phyloP scores from a whole-genome alignment of 2,888 invertebrate species.

The Perdita meconis region DNA sequence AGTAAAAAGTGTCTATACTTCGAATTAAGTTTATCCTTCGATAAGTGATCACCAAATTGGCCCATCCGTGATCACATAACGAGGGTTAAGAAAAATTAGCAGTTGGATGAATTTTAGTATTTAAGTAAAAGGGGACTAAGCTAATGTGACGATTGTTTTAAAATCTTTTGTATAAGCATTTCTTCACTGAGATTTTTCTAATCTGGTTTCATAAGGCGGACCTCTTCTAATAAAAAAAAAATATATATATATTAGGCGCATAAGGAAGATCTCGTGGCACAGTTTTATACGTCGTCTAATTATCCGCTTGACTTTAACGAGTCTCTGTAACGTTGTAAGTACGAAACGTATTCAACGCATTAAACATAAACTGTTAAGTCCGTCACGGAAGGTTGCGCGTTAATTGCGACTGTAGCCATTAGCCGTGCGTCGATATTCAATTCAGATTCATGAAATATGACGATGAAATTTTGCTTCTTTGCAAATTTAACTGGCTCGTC shows the following conservation, averaged over 20 bases:
- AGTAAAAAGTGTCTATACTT: too few relatives aligned
- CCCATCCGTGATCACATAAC: too few relatives aligned
- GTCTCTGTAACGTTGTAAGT: background rate
- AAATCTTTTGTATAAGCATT: too few relatives aligned
- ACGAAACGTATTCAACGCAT: background rate
- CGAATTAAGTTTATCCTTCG: too few relatives aligned
- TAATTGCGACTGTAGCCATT: constrained; percentile 27
- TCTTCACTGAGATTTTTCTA: too few relatives aligned
- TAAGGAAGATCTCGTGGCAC: constrained; percentile 11
- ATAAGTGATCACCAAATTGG: too few relatives aligned
- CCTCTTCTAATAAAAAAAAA: too few relatives aligned
- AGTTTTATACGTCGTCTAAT: constrained; percentile 29
- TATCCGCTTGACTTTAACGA: constrained; percentile 12
- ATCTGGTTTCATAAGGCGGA: too few relatives aligned
- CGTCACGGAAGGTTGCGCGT: constrained; percentile 23
- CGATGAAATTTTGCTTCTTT: background rate
- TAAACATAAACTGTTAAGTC: constrained; percentile 5
- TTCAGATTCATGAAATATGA: background rate
- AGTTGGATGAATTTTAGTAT: too few relatives aligned
- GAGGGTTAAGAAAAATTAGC: too few relatives aligned
- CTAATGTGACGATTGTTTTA: too few relatives aligned
- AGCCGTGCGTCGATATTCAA: background rate
- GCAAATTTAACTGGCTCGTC: background rate
- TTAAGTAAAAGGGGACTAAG: too few relatives aligned
- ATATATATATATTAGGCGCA: background rate